Conservation (phyloP, 2,888 invertebrate genomes). For the Myopa testacea region DNA sequence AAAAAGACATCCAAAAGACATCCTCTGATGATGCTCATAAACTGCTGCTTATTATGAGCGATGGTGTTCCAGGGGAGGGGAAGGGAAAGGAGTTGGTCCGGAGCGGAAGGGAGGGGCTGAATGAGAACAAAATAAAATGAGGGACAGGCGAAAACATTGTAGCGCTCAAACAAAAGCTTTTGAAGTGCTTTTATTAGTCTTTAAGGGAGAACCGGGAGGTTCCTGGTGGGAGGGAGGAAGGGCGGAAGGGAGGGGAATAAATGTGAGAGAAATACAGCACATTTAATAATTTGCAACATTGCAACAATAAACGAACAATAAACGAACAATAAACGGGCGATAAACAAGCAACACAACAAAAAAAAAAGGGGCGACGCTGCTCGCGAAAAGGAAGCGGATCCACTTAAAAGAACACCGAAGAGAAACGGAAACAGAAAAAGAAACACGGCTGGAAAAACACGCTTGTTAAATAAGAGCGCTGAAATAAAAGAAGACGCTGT, state of each 20-base stretch:
- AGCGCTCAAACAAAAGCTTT: slow-evolving; percentile 5
- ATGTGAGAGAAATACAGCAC: slow-evolving; percentile 7
- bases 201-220: too few species aligned
- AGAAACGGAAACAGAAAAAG: slow-evolving; percentile 42
- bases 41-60: too few species aligned
- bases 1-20: too few species aligned
- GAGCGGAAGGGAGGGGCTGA: neutral
- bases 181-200: slow-evolving; percentile 1
- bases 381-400: neutral
- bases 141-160: neutral
- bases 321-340: neutral
- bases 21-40: too few species aligned
- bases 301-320: neutral
- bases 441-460: slow-evolving; percentile 21
- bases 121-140: neutral
- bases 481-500: neutral
- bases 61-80: too few species aligned
- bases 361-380: neutral
- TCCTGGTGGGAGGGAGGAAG: neutral
- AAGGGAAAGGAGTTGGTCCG: too few species aligned
- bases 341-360: neutral
- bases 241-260: neutral
- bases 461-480: neutral
- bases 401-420: slow-evolving; percentile 37
- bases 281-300: slow-evolving; percentile 13